A percentile compares a stretch with the other conserved stretches of the same genome.
Evolutionary conservation across 2,113 vertebrate genomes (phyloP).

Genomic region (Brachypteracias leptosomus): DNA sequence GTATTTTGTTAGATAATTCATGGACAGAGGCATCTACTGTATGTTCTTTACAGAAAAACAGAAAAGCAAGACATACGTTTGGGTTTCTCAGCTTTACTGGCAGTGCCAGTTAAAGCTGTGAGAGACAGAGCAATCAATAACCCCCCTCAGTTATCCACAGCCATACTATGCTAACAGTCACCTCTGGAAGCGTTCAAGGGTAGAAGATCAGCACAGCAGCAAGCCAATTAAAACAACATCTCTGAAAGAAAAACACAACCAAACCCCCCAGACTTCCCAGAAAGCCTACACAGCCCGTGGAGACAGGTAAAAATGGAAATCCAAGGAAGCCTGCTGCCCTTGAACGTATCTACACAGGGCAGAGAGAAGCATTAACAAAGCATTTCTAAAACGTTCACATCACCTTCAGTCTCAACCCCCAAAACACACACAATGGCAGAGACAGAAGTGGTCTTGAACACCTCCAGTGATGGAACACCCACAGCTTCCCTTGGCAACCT

Average conservation of each 20-base stretch:
- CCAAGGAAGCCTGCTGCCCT: neutral
- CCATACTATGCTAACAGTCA: neutral
- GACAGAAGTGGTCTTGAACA: neutral
- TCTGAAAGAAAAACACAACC: neutral
- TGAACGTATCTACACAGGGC: neutral
- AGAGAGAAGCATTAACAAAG: neutral
- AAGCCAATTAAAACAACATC: neutral
- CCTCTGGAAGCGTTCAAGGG: neutral
- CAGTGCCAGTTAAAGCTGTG: neutral
- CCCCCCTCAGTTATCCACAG: neutral
- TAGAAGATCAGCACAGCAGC: neutral
- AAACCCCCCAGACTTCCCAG: neutral
- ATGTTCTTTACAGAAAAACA: neutral
- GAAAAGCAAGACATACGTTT: neutral
- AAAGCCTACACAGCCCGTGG: neutral
- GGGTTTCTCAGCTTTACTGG: neutral
- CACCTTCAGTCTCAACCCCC: neutral
- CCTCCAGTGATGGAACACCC: no score
- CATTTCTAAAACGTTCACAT: neutral
- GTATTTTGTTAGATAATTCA: neutral
- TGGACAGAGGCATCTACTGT: neutral
- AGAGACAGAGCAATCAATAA: neutral
- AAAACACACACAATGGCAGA: neutral
- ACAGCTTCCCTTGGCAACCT: no score
- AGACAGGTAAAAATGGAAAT: neutral